These are phyloP conservation scores for Microctenopoma lineatum DNA, from an alignment of 2,797 vertebrate species.

Conservation along the genomic window DNA sequence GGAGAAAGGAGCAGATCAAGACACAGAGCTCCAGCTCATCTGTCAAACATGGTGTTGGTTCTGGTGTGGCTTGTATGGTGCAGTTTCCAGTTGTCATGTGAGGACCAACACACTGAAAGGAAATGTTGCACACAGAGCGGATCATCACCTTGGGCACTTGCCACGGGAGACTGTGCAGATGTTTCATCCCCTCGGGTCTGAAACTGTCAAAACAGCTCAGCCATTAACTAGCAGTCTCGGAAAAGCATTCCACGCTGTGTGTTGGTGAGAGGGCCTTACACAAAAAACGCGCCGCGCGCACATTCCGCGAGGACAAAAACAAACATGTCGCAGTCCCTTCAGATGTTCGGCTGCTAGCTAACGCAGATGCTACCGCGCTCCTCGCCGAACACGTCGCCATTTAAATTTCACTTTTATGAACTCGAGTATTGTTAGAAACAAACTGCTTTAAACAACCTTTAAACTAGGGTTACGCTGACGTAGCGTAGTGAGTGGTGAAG, in stretches of 20 bases:
- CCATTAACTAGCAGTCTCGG: conserved; percentile 2
- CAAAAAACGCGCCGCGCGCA: not conserved
- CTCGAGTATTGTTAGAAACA: not conserved
- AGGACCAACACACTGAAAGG: conserved; percentile 16
- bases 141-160: not conserved
- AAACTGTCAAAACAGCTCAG: conserved; percentile 61
- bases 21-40: not conserved
- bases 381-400: not conserved
- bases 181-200: conserved; percentile 27
- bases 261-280: conserved; percentile 46
- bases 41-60: not conserved
- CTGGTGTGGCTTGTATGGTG: not conserved
- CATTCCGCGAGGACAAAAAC: not conserved
- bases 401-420: not conserved
- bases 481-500: not conserved
- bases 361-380: not conserved
- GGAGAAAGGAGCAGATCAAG: not conserved
- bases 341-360: not conserved
- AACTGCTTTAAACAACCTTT: not conserved
- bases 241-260: conserved; percentile 10
- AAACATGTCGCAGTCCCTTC: not conserved
- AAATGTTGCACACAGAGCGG: conserved; percentile 27
- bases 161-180: not conserved
- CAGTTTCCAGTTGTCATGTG: conserved; percentile 28
- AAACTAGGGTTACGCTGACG: not conserved